These are phyloP conservation scores for Trichopria drosophilae DNA, from an alignment of 2,888 invertebrate species.

Conservation along the genomic window DNA sequence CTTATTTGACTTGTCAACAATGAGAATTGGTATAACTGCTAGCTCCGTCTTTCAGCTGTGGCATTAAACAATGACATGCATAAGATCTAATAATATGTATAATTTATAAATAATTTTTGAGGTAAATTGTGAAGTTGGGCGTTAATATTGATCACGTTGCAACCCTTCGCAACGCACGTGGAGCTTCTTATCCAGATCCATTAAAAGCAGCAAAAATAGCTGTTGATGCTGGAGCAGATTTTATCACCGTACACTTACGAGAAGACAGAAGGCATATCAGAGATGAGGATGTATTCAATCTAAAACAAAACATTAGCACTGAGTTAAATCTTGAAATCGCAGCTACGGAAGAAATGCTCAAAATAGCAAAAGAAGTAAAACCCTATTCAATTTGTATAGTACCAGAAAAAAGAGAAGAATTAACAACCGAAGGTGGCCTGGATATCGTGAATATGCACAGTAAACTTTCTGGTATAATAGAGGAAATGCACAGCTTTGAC, in stretches of 20 bases:
- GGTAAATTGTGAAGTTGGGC: conserved; percentile 24
- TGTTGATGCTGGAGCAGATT: conserved; percentile 23
- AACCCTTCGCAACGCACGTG: conserved; percentile 26
- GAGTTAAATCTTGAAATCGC: conserved; percentile 25
- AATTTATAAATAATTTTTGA: conserved; percentile 26
- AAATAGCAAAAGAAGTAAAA: conserved; percentile 18
- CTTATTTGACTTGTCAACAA: no score
- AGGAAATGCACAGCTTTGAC: conserved; percentile 20
- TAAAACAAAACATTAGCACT: conserved; percentile 17
- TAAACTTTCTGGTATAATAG: conserved; percentile 20
- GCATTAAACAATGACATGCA: conserved; percentile 25
- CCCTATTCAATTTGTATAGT: conserved; percentile 21
- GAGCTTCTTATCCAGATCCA: conserved; percentile 23
- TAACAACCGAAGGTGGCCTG: conserved; percentile 25
- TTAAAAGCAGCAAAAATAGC: conserved; percentile 23
- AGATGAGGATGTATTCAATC: conserved; percentile 21
- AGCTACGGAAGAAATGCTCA: conserved; percentile 22
- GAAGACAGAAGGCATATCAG: conserved; percentile 25
- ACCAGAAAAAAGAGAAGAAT: conserved; percentile 23
- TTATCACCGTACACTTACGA: conserved; percentile 25
- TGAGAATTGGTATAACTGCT: no score
- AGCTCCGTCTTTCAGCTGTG: conserved; percentile 15
- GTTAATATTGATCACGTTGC: conserved; percentile 29
- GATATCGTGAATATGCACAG: conserved; percentile 20
- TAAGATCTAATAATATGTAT: conserved; percentile 24